Conservation (phyloP, 53 echinoderm and acorn worm species). For the Echinometra lucunter region DNA sequence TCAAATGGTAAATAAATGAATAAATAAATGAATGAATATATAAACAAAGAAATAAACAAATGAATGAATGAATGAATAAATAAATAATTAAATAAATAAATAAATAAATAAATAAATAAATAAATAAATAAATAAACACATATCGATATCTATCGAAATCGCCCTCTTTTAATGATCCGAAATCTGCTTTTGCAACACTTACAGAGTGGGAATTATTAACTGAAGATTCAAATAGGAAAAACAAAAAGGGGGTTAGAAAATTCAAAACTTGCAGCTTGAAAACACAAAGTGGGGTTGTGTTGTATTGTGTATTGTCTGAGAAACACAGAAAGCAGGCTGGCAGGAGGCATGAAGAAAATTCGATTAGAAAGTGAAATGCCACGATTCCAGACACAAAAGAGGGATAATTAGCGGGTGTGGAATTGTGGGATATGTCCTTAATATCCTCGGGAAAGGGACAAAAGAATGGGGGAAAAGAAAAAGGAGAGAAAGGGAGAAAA, state of each 20-base stretch:
- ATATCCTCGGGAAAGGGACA: constrained; percentile 48
- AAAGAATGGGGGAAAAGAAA: neutral
- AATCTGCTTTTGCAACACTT: neutral
- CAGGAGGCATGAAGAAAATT: neutral
- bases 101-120: too few relatives aligned
- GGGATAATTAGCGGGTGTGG: constrained; percentile 24
- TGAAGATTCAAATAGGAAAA: neutral
- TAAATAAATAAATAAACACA: too few relatives aligned
- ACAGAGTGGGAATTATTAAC: neutral
- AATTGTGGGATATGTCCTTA: constrained; percentile 51
- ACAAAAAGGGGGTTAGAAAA: neutral
- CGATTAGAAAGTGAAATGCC: constrained; percentile 25
- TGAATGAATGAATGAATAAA: too few relatives aligned
- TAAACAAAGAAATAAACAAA: too few relatives aligned
- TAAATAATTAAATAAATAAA: too few relatives aligned
- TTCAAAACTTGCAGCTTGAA: neutral
- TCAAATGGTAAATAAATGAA: too few relatives aligned
- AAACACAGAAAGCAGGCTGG: neutral
- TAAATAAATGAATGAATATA: too few relatives aligned
- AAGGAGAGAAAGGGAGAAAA: neutral
- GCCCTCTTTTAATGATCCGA: too few relatives aligned
- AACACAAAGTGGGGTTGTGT: neutral
- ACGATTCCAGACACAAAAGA: constrained; percentile 23
- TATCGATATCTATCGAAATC: too few relatives aligned
- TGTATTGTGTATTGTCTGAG: neutral